Conservation (phyloP, 2,888 invertebrate species). For the Entomobrya proxima region DNA sequence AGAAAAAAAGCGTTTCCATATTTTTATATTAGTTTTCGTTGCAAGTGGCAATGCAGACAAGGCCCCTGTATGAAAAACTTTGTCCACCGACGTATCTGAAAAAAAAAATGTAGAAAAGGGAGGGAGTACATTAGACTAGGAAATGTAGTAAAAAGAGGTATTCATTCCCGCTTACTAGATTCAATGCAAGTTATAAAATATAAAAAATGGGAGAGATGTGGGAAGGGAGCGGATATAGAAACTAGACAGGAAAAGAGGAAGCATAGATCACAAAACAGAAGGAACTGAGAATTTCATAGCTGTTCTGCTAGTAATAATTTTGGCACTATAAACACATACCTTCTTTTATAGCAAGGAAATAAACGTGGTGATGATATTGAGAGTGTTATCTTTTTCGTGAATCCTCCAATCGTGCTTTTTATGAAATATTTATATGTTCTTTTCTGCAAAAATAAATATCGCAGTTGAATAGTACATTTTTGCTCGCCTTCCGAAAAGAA, state of each 20-base stretch:
- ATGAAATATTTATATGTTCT: not conserved
- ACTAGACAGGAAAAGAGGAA: constrained; percentile 39
- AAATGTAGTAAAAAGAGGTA: constrained; percentile 50
- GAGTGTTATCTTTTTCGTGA: not conserved
- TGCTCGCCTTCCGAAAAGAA: constrained; percentile 3
- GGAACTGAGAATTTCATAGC: constrained; percentile 31
- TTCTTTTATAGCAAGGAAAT: not conserved
- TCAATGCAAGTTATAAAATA: constrained; percentile 9
- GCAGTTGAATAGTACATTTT: not conserved
- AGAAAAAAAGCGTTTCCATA: not conserved
- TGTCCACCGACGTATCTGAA: not conserved
- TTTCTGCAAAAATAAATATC: not conserved
- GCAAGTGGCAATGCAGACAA: not conserved
- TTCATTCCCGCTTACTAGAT: constrained; percentile 2
- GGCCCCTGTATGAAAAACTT: not conserved
- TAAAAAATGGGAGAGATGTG: constrained; percentile 18
- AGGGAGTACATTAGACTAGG: constrained; percentile 39
- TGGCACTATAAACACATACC: not conserved
- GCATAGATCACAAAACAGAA: constrained; percentile 41
- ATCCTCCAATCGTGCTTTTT: not conserved
- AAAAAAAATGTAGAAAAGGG: not conserved
- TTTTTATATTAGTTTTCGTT: not conserved
- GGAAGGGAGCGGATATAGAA: constrained; percentile 4
- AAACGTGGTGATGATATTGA: not conserved
- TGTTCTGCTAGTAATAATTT: not conserved